Base-by-base conservation (phyloP, 2,888 invertebrate species). In the Plagiodera versicolora region DNA sequence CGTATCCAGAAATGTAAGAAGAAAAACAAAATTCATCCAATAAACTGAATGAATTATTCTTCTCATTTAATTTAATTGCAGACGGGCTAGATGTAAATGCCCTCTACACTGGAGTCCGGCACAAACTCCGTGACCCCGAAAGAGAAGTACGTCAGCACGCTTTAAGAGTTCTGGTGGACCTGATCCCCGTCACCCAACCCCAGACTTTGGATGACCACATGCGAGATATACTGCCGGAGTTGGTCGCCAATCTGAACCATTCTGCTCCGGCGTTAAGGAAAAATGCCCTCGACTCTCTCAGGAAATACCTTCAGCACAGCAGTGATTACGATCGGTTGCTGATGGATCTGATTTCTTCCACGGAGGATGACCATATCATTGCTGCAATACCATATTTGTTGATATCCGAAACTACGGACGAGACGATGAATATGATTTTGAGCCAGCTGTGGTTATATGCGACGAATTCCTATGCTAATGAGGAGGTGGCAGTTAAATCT, bases 111-210 rank as follows among this genome's bases (percentile, higher is more conserved):
- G 57, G 58, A 11, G 61, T 72, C 50, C 83, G 87, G 47, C 88
- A 89, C 67, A 85, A 92, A 52, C 82, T 92, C 48, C 84, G 86
- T 39, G 90, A 91, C 76, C 90, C 91, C 1, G 92, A 93, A 77
- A 90, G 91, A 87, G 91, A 92, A 79, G 92, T 93, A 32, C 85
- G 92, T 9, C 89, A 92, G 67, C 91, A 93, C 77, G 92, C 92
- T 20, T 81, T 93, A 5, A 81, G 92, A 54, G 91, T 94, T 8
- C 84, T 93, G 35, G 87, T 88, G 24, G 92, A 93, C 79, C 85
- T 93, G 1, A 82, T 94, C 50, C 91, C 92, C 2, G 87, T 91
- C 44, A 85, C 92, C 65, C 85, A 86, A 45, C 67, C 68, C 47
- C 84, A 86, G 52, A 85, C 85, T 55, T 83, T 92, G 14, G 89